A percentile compares a stretch with the other conserved stretches of the same genome.
Evolutionary conservation across 2,888 invertebrate genomes (phyloP).

Genomic region (Acanthoscelides obtectus): DNA sequence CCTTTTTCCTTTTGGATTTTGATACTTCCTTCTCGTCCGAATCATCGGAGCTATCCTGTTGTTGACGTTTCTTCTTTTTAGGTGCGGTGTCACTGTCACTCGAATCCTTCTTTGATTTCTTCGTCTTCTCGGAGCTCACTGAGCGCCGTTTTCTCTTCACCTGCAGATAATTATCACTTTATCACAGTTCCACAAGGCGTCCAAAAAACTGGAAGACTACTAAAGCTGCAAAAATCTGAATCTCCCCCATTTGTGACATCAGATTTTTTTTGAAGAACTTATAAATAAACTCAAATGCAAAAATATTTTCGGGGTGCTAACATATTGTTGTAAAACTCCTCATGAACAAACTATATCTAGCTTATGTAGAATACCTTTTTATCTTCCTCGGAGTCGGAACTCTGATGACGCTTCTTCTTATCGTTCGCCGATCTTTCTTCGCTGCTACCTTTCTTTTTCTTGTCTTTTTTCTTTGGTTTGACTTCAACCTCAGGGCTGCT

Average conservation of each 20-base stretch:
- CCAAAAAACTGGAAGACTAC: too few species aligned
- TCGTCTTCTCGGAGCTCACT: slow-evolving; percentile 50
- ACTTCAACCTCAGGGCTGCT: slow-evolving; percentile 49
- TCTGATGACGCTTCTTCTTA: slow-evolving; percentile 52
- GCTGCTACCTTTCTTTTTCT: slow-evolving; percentile 46
- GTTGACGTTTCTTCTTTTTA: slow-evolving; percentile 31
- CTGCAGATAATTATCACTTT: background rate
- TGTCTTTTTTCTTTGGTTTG: slow-evolving; percentile 48
- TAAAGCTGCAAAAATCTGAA: too few species aligned
- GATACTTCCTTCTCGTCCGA: slow-evolving; percentile 40
- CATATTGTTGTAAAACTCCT: too few species aligned
- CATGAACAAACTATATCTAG: too few species aligned
- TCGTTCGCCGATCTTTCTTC: slow-evolving; percentile 47
- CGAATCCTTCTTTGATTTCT: slow-evolving; percentile 44
- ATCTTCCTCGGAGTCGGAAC: slow-evolving; percentile 57
- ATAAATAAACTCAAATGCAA: too few species aligned
- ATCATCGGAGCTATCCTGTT: slow-evolving; percentile 41
- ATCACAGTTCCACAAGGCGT: too few species aligned
- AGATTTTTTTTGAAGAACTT: too few species aligned
- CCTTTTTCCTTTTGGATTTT: slow-evolving; percentile 38
- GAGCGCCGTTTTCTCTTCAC: slow-evolving; percentile 48
- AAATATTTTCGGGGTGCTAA: too few species aligned
- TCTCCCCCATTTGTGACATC: too few species aligned
- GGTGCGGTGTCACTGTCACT: slow-evolving; percentile 43
- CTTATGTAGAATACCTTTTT: too few species aligned